Conservation (phyloP, 1,140 invertebrate species). For the Euschistus heros region DNA sequence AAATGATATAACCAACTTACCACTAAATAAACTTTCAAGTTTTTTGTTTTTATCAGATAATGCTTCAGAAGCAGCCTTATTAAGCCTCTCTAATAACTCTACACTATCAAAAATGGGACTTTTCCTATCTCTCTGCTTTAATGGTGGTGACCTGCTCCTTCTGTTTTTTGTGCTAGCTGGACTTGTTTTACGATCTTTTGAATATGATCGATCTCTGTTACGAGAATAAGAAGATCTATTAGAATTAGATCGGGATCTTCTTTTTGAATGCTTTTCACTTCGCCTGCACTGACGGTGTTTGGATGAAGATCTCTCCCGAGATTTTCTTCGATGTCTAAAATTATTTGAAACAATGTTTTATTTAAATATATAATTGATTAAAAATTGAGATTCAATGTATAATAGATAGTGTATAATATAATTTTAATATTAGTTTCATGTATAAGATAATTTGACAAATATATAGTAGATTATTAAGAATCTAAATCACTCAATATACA, state of each 20-base stretch:
- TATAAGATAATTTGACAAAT: too few relatives aligned
- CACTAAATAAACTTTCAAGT: conserved; percentile 6
- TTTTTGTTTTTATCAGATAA: conserved; percentile 20
- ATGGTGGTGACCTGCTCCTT: not conserved
- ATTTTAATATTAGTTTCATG: too few relatives aligned
- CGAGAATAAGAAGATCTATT: not conserved
- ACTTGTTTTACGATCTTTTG: conserved; percentile 6
- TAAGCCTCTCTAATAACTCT: conserved; percentile 22
- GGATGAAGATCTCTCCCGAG: not conserved
- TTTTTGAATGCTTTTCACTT: conserved; percentile 9
- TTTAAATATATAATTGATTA: too few relatives aligned
- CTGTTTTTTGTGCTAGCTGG: not conserved
- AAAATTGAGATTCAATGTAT: too few relatives aligned
- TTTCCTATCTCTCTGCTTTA: not conserved
- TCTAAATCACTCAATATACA: too few relatives aligned
- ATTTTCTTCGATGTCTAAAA: conserved; percentile 2
- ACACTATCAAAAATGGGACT: conserved; percentile 17
- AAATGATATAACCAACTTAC: not conserved
- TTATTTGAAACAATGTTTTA: too few relatives aligned
- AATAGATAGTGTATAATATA: too few relatives aligned
- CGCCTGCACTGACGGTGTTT: not conserved
- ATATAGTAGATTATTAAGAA: too few relatives aligned
- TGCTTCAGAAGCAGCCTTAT: conserved; percentile 25
- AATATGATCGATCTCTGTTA: conserved; percentile 3
- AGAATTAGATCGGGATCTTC: not conserved